Conservation (phyloP, 2,888 invertebrate species). For the Arge pagana region DNA sequence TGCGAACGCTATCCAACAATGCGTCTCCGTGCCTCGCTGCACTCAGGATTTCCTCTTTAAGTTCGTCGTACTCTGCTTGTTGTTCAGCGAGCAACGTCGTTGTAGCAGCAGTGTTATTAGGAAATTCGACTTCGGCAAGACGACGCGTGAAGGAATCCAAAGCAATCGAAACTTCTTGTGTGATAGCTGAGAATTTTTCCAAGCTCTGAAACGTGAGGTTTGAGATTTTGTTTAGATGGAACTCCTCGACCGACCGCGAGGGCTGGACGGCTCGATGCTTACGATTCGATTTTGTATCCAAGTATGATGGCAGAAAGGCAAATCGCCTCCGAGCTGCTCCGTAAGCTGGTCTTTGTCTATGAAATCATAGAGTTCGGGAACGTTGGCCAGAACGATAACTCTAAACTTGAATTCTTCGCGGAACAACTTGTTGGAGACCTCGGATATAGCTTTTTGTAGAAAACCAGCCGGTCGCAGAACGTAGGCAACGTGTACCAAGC, state of each 20-base stretch:
- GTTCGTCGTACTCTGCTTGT: conserved; percentile 68
- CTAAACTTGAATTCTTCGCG: conserved; percentile 92
- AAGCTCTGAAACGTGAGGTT: conserved; percentile 87
- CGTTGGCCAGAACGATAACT: conserved; percentile 82
- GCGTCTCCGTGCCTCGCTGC: conserved; percentile 90
- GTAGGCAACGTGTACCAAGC: conserved; percentile 91
- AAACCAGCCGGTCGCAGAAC: conserved; percentile 92
- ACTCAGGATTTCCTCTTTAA: conserved; percentile 84
- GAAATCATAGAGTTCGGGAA: conserved; percentile 85
- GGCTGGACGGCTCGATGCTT: conserved; percentile 52
- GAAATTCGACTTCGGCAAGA: conserved; percentile 90
- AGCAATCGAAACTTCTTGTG: conserved; percentile 85
- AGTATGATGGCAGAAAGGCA: conserved; percentile 90
- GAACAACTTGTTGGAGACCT: conserved; percentile 89
- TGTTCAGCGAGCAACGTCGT: conserved; percentile 85
- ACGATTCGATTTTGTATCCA: conserved; percentile 98
- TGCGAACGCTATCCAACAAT: conserved; percentile 75
- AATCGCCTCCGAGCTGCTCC: conserved; percentile 83
- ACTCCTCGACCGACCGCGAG: background rate
- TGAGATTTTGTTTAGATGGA: background rate
- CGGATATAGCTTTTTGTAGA: conserved; percentile 93
- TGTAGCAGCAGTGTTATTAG: conserved; percentile 91
- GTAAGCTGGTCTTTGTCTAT: conserved; percentile 85
- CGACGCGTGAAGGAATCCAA: conserved; percentile 86
- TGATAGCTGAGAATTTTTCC: conserved; percentile 91